phyloP scores from a whole-genome alignment of 2,888 invertebrate genomes.

The Morpho achilles region DNA sequence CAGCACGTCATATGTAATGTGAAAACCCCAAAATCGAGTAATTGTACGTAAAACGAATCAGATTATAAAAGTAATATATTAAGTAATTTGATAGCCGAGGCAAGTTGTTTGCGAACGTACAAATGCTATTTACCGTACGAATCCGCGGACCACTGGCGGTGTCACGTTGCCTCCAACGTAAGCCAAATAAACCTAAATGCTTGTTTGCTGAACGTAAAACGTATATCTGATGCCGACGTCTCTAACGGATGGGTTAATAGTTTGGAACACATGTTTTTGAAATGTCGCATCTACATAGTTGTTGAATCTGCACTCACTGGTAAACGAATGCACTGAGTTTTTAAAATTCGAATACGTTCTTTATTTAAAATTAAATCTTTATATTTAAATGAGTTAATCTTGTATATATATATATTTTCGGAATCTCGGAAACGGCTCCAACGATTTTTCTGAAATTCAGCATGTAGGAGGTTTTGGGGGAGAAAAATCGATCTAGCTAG shows the following conservation, averaged over 20 bases:
- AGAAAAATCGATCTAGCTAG: no score
- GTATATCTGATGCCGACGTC: constrained; percentile 62
- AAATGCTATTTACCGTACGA: constrained; percentile 72
- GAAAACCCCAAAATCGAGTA: no score
- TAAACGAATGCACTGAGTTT: background rate
- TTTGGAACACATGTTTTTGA: constrained; percentile 7
- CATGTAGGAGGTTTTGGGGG: no score
- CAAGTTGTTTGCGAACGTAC: constrained; percentile 63
- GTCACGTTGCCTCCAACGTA: constrained; percentile 58
- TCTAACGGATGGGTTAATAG: constrained; percentile 40
- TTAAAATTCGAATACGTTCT: background rate
- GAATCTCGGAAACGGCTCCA: no score
- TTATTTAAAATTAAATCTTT: background rate
- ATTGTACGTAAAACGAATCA: no score
- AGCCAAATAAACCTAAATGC: constrained; percentile 64
- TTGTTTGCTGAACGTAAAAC: constrained; percentile 55
- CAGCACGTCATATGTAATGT: no score
- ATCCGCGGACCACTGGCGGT: constrained; percentile 67
- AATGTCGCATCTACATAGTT: constrained; percentile 5
- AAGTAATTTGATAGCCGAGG: constrained; percentile 64
- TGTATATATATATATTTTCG: no score
- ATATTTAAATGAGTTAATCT: no score
- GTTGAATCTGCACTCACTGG: constrained; percentile 1
- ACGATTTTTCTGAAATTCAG: no score
- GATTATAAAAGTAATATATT: constrained; percentile 17